phyloP scores from a whole-genome alignment of 2,797 vertebrate species.

The Sphaeramia orbicularis region DNA sequence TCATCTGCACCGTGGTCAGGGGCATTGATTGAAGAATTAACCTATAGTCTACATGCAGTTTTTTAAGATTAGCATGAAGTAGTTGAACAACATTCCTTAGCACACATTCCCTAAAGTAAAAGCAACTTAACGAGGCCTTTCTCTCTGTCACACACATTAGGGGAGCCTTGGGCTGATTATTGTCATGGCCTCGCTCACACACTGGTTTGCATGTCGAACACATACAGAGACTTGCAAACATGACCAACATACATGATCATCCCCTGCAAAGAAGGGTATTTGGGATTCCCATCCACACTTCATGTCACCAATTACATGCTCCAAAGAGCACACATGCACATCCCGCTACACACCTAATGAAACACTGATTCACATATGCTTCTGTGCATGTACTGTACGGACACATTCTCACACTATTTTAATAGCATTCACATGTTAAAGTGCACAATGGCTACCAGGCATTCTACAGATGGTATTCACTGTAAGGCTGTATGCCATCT shows the following conservation, averaged over 20 bases:
- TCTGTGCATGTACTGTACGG: neutral
- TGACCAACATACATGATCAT: constrained; percentile 35
- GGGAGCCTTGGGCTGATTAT: constrained; percentile 6
- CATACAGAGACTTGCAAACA: constrained; percentile 32
- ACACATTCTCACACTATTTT: constrained; percentile 8
- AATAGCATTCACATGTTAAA: constrained; percentile 8
- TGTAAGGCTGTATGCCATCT: constrained; percentile 19
- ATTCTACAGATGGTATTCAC: constrained; percentile 26
- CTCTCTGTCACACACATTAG: neutral
- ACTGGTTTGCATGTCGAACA: constrained; percentile 21
- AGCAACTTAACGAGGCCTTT: neutral
- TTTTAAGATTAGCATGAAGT: neutral
- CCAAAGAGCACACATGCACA: constrained; percentile 4
- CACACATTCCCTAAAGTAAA: neutral
- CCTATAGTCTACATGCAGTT: too few species aligned
- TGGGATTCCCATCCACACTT: constrained; percentile 25
- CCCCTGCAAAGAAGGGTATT: constrained; percentile 12
- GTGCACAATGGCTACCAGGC: constrained; percentile 6
- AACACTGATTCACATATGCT: constrained; percentile 9
- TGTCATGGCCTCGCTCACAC: neutral
- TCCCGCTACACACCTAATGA: neutral
- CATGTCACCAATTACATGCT: constrained; percentile 11
- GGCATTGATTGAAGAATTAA: too few species aligned
- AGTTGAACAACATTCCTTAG: constrained; percentile 8
- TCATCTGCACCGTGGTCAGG: too few species aligned